Percentiles rank a stretch among this genome's conserved stretches.
These are phyloP conservation scores for Eremophila alpestris DNA, from an alignment of 2,797 vertebrate genomes.

Conservation along the genomic window DNA sequence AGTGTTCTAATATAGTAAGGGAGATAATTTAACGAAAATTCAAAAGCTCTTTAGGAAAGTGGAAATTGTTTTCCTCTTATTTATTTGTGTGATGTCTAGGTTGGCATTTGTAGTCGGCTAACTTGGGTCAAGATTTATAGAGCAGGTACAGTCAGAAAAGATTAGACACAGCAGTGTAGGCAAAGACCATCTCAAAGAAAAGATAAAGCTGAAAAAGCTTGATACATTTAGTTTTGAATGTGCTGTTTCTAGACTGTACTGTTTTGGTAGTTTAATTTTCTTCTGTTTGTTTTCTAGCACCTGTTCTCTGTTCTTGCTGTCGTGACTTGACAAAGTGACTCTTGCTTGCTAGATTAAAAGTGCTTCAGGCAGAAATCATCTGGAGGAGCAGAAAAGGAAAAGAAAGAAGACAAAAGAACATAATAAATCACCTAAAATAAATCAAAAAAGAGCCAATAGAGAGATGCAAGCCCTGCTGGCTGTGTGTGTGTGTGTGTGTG, in stretches of 20 bases:
- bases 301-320: neutral
- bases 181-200: neutral
- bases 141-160: neutral
- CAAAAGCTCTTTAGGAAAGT: neutral
- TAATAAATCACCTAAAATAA: neutral
- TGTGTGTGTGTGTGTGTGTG: no score
- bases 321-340: neutral
- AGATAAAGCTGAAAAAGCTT: neutral
- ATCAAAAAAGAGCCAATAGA: neutral
- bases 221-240: neutral
- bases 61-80: neutral
- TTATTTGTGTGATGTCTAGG: neutral
- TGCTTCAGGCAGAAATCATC: neutral
- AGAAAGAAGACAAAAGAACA: neutral
- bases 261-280: neutral
- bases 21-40: neutral
- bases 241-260: neutral
- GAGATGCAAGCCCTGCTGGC: neutral
- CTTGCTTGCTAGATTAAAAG: conserved; percentile 18
- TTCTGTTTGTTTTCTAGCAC: neutral
- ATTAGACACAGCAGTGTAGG: neutral
- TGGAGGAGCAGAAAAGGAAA: neutral
- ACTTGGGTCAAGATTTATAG: neutral
- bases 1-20: neutral
- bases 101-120: neutral